phyloP scores from a whole-genome alignment of 2,113 vertebrate species.

The Lutjanus erythropterus region DNA sequence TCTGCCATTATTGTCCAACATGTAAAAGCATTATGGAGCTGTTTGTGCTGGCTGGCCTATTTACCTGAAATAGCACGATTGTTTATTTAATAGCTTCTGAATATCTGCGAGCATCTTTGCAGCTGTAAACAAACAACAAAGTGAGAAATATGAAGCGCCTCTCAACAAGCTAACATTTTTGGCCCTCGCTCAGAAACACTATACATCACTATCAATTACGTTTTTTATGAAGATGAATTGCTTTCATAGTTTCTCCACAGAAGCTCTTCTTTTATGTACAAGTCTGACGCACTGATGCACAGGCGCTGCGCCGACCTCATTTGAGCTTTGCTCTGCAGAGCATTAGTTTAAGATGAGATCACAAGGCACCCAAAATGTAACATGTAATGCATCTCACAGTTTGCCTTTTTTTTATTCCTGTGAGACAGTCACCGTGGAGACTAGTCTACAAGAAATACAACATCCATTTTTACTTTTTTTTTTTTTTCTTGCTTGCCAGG shows the following conservation, averaged over 20 bases:
- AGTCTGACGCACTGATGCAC: conserved; percentile 37
- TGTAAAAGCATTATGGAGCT: background rate
- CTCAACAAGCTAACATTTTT: conserved; percentile 30
- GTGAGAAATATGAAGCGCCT: conserved; percentile 63
- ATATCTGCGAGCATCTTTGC: conserved; percentile 32
- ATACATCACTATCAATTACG: conserved; percentile 69
- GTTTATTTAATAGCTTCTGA: conserved; percentile 33
- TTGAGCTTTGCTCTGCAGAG: conserved; percentile 56
- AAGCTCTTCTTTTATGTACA: conserved; percentile 49
- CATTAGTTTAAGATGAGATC: conserved; percentile 65
- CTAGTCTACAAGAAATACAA: conserved; percentile 37
- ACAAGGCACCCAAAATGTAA: conserved; percentile 44
- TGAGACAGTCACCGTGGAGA: conserved; percentile 29
- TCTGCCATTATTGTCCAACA: background rate
- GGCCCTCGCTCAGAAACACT: conserved; percentile 46
- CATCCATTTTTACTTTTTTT: conserved; percentile 2
- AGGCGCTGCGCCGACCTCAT: conserved; percentile 41
- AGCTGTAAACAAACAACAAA: conserved; percentile 69
- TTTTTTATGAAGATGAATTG: conserved; percentile 64
- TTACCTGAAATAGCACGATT: conserved; percentile 53
- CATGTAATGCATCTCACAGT: conserved; percentile 25
- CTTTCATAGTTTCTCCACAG: conserved; percentile 48
- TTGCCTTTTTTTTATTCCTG: conserved; percentile 21
- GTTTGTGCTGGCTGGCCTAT: conserved; percentile 31
- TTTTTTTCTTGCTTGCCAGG: background rate